Base-by-base conservation (phyloP, 2,888 invertebrate species). In the Leptura quadrifasciata region DNA sequence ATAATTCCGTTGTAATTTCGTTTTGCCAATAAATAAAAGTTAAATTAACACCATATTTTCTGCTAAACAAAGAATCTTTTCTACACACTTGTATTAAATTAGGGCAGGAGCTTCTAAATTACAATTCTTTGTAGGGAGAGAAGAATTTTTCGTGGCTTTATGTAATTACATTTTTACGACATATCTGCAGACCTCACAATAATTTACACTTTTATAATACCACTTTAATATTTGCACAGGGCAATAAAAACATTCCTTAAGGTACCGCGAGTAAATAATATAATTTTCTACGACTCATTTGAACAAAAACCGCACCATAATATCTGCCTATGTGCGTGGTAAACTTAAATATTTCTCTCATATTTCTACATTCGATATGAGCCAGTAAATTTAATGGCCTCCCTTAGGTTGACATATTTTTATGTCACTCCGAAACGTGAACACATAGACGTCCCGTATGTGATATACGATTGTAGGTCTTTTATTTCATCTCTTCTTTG, bases 141-240 rank as follows among this genome's bases (percentile, higher is more conserved):
- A 47, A 52, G 47, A 12, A 55, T 18, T 58, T 60, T 70, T 70
- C 57, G 39, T 58, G 39, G 70, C 70, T 35, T 39, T 60, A 39
- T 60, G 70, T 70, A 70, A 70, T 60, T 70, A 70, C 21, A 10
- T 70, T 70, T 69, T 70, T 70, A 70, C 60, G 70, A 39, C 60
- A 57, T 69, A 69, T 69, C 69, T 57, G 69, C 69, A 60, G 70
- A 35, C 70, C 39, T 47, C 31, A 39, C 35, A 20, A 70, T 58
- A 70, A 70, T 70, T 70, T 70, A 70, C 39, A 70, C 60, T 70
- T 70, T 70, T 70, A n/a, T n/a, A n/a, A n/a, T n/a, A 60, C 70
- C 70, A 39, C 70, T 60, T 70, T 39, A 70, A 60, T 70, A 60
- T 70, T 70, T 70, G 60, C 21, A 17, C 60, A 57, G 24, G 17